phyloP scores from a whole-genome alignment of 2,888 invertebrate genomes.

The Ceriagrion tenellum region DNA sequence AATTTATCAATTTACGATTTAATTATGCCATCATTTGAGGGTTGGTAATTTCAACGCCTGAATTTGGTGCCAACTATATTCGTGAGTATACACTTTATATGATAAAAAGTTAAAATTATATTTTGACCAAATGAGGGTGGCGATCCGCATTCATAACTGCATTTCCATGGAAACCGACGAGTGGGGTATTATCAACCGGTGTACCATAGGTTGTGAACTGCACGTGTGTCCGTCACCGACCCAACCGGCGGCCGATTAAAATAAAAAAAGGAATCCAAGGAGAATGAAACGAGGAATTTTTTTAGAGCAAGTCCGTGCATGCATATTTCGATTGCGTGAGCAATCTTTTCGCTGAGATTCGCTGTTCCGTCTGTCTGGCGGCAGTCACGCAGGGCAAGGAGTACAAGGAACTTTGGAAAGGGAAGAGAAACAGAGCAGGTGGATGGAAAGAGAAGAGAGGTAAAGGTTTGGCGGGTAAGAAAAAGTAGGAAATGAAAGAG shows the following conservation, averaged over 20 bases:
- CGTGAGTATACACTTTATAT: no score
- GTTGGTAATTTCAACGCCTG: no score
- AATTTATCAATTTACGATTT: no score
- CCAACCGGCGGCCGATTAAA: not conserved
- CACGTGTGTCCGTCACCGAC: not conserved
- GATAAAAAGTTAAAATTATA: no score
- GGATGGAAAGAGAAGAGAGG: constrained; percentile 59
- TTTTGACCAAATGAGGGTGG: no score
- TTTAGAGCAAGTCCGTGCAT: not conserved
- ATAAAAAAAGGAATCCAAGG: not conserved
- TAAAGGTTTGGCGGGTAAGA: not conserved
- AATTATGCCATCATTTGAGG: no score
- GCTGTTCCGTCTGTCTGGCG: not conserved
- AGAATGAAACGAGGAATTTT: not conserved
- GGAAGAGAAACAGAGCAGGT: constrained; percentile 13
- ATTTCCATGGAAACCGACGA: not conserved
- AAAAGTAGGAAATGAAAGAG: no score
- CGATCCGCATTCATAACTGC: no score
- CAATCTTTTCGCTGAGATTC: not conserved
- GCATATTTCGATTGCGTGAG: constrained; percentile 8
- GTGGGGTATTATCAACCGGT: not conserved
- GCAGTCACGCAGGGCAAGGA: not conserved
- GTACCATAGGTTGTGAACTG: not conserved
- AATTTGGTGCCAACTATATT: no score
- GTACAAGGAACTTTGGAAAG: constrained; percentile 3